Conservation (phyloP, 1,140 invertebrate genomes). For the Caenorhabditis brenneri region DNA sequence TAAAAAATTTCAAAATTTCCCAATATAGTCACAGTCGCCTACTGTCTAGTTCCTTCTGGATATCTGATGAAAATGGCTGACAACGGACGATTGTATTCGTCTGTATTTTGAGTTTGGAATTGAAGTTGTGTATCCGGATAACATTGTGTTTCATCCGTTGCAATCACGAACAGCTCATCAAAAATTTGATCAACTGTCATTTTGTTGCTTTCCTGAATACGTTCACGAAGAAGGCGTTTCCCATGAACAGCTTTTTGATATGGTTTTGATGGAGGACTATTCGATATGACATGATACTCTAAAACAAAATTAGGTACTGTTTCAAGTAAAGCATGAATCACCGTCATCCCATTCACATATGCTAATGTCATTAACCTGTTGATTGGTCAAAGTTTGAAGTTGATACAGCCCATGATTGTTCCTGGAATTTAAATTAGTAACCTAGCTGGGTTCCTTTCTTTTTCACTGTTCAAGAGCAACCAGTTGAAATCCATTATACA, state of each 20-base stretch:
- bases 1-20: neutral
- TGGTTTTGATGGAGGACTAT: neutral
- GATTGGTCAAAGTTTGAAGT: neutral
- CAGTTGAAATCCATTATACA: neutral
- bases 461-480: neutral
- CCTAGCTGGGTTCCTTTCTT: too few species aligned
- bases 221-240: neutral
- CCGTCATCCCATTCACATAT: neutral
- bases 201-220: neutral
- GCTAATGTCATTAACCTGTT: neutral
- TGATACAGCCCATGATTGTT: neutral
- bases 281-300: conserved; percentile 1
- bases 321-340: neutral
- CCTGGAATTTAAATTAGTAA: neutral
- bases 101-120: conserved; percentile 54
- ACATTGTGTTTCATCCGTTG: neutral
- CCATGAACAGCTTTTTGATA: neutral
- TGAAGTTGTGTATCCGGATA: conserved; percentile 42
- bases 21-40: neutral
- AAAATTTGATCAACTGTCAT: neutral
- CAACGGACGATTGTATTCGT: conserved; percentile 54
- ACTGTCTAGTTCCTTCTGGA: conserved; percentile 3
- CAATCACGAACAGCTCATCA: neutral
- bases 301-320: neutral
- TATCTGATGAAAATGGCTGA: conserved; percentile 57